Conservation (phyloP, 2,888 invertebrate genomes). For the Erpobdella octoculata region DNA sequence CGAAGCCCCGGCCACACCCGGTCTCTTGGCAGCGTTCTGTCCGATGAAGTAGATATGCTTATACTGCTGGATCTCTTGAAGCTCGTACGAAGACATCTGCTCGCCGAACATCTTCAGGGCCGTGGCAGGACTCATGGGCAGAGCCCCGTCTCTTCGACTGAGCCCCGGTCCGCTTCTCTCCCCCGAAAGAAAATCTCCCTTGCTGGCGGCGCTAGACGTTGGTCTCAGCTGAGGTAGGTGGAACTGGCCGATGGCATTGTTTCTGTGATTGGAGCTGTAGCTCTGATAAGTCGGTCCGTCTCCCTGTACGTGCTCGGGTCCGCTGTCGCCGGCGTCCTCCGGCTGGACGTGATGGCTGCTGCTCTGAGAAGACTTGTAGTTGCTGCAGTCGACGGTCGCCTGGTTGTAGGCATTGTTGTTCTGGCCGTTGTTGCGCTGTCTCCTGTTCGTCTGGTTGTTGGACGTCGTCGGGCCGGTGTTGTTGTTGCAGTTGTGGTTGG, state of each 20-base stretch:
- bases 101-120: slow-evolving; percentile 56
- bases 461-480: slow-evolving; percentile 15
- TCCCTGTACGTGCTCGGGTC: not conserved
- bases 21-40: slow-evolving; percentile 76
- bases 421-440: slow-evolving; percentile 11
- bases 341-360: slow-evolving; percentile 1
- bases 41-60: slow-evolving; percentile 79
- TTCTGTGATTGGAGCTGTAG: slow-evolving; percentile 7
- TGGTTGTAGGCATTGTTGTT: slow-evolving; percentile 19
- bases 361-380: not conserved
- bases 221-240: slow-evolving; percentile 27
- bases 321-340: not conserved
- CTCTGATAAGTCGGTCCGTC: not conserved
- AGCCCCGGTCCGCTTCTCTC: not conserved
- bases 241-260: slow-evolving; percentile 4
- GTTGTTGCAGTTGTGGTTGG: slow-evolving; percentile 2
- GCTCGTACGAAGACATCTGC: slow-evolving; percentile 90
- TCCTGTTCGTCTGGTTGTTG: slow-evolving; percentile 4
- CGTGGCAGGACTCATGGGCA: slow-evolving; percentile 57
- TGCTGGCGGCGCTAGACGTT: slow-evolving; percentile 28
- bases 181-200: slow-evolving; percentile 3
- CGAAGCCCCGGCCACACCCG: slow-evolving; percentile 60
- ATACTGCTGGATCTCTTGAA: slow-evolving; percentile 89
- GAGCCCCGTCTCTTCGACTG: not conserved
- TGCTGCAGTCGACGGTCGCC: not conserved